A percentile compares a stretch with the other conserved stretches of the same genome.
Conservation (phyloP, 2,113 vertebrate species). For the Columba livia region DNA sequence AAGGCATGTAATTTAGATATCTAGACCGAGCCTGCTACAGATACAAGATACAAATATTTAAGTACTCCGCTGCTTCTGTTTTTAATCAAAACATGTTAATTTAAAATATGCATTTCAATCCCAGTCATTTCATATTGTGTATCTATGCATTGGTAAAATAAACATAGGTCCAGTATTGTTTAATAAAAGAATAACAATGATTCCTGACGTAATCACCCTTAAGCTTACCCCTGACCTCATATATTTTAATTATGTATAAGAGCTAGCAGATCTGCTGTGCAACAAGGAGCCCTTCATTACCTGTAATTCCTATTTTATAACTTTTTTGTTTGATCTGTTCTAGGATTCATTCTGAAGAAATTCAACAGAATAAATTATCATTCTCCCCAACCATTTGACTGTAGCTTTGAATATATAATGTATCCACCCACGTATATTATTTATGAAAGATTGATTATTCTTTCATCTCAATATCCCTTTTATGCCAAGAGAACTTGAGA, state of each 20-base stretch:
- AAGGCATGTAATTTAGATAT: not conserved
- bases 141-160: constrained; percentile 24
- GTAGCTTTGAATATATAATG: constrained; percentile 72
- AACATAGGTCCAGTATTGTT: constrained; percentile 18
- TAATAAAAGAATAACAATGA: constrained; percentile 39
- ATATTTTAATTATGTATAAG: constrained; percentile 62
- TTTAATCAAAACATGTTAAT: constrained; percentile 10
- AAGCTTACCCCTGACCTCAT: constrained; percentile 60
- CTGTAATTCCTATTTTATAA: constrained; percentile 80
- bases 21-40: not conserved
- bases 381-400: constrained; percentile 72
- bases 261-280: constrained; percentile 45
- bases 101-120: constrained; percentile 17
- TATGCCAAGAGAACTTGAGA: constrained; percentile 44
- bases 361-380: constrained; percentile 78
- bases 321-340: constrained; percentile 82
- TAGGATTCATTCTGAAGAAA: constrained; percentile 76
- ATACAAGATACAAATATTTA: not conserved
- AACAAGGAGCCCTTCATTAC: constrained; percentile 73
- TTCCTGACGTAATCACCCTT: constrained; percentile 52
- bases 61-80: not conserved
- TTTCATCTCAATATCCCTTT: constrained; percentile 74
- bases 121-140: not conserved
- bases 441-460: constrained; percentile 79
- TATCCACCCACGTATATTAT: constrained; percentile 73